Evolutionary conservation across 2,113 vertebrate genomes (phyloP).

Genomic region (Donacobius atricapilla): DNA sequence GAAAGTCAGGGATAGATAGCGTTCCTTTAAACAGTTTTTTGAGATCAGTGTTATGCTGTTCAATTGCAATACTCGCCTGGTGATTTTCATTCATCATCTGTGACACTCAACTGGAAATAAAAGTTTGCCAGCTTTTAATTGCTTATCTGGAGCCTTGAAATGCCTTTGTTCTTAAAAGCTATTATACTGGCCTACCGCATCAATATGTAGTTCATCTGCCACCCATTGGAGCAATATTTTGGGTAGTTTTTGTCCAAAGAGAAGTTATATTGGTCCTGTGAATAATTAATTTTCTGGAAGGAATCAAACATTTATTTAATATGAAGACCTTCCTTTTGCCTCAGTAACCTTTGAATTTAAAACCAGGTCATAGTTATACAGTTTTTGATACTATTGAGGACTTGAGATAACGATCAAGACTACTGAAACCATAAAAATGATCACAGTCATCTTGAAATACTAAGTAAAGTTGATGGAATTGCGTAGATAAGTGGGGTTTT

Average conservation of each 20-base stretch:
- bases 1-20: background rate
- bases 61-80: background rate
- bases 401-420: background rate
- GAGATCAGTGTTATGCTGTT: background rate
- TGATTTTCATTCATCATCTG: constrained; percentile 29
- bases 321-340: background rate
- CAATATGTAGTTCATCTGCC: background rate
- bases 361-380: background rate
- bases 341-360: background rate
- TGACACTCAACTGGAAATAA: background rate
- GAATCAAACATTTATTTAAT: background rate
- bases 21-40: background rate
- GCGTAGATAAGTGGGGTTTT: background rate
- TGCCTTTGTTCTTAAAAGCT: constrained; percentile 24
- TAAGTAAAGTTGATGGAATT: background rate
- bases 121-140: constrained; percentile 23
- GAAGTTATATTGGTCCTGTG: background rate
- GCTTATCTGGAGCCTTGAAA: background rate
- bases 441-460: background rate
- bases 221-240: background rate
- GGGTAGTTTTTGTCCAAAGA: background rate
- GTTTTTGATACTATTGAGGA: background rate
- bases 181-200: background rate
- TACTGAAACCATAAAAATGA: background rate
- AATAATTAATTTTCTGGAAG: background rate